These are phyloP conservation scores for Agrochola lychnidis DNA, from an alignment of 2,888 invertebrate species.

Conservation along the genomic window DNA sequence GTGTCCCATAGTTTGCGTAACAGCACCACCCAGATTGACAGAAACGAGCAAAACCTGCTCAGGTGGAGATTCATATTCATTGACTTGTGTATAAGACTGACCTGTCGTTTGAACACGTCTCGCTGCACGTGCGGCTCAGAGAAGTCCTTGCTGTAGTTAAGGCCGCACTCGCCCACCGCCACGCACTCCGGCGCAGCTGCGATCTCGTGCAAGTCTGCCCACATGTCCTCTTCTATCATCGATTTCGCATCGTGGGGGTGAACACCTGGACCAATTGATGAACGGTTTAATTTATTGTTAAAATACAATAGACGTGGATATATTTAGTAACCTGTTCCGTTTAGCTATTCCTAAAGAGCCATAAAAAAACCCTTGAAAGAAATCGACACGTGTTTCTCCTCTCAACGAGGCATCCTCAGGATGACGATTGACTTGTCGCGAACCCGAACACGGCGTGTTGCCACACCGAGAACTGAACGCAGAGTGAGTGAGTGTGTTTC, in stretches of 20 bases:
- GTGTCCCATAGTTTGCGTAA: not conserved
- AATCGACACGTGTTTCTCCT: no score
- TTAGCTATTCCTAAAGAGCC: no score
- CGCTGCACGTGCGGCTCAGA: conserved; percentile 97
- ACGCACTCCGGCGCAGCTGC: conserved; percentile 97
- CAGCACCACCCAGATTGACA: not conserved
- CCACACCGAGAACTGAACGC: no score
- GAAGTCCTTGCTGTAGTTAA: conserved; percentile 98
- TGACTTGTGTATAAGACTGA: conserved; percentile 74
- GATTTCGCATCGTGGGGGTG: conserved; percentile 98
- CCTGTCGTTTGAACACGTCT: conserved; percentile 96
- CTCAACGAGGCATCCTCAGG: no score
- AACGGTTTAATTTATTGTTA: no score
- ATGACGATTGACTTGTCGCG: no score
- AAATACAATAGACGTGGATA: no score
- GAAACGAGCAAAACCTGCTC: not conserved
- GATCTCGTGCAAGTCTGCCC: conserved; percentile 94
- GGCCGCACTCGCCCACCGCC: conserved; percentile 97
- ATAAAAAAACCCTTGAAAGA: no score
- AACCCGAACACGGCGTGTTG: no score
- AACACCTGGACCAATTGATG: conserved; percentile 91
- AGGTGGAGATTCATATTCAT: not conserved
- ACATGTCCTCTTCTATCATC: conserved; percentile 93
- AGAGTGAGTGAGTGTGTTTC: no score
- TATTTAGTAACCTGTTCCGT: no score